Percentiles rank a stretch among this genome's conserved stretches.
phyloP scores from a whole-genome alignment of 2,888 invertebrate genomes.

The Caenorhabditis doughertyi region DNA sequence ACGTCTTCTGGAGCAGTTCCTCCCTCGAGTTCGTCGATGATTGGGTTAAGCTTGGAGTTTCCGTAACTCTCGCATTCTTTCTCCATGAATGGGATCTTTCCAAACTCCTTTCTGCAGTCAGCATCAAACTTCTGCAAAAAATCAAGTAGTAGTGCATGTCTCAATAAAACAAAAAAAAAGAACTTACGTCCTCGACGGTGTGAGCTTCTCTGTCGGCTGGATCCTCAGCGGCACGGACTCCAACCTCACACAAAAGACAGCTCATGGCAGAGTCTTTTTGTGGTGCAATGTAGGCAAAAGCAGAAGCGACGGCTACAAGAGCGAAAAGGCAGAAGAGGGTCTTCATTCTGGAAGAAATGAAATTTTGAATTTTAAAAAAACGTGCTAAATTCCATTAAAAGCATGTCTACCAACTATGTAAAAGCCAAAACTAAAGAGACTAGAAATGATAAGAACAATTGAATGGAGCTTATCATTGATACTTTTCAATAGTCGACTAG shows the following conservation, averaged over 20 bases:
- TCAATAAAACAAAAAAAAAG: neutral
- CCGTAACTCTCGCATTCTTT: slow-evolving; percentile 66
- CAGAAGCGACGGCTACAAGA: slow-evolving; percentile 53
- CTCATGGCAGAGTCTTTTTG: slow-evolving; percentile 22
- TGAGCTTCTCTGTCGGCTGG: slow-evolving; percentile 65
- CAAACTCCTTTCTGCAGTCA: slow-evolving; percentile 67
- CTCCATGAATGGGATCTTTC: slow-evolving; percentile 60
- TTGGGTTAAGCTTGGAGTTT: slow-evolving; percentile 67
- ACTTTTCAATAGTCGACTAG: neutral
- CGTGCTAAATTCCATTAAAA: neutral
- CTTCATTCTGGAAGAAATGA: slow-evolving; percentile 55
- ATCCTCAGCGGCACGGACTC: slow-evolving; percentile 61
- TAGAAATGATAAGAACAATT: slow-evolving; percentile 7
- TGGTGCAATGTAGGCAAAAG: slow-evolving; percentile 52
- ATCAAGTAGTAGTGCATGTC: neutral
- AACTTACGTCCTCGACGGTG: slow-evolving; percentile 61
- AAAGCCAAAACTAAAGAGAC: no score
- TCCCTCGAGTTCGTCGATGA: slow-evolving; percentile 70
- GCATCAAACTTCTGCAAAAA: slow-evolving; percentile 63
- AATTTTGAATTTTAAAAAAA: neutral
- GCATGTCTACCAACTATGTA: no score
- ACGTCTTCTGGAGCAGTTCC: slow-evolving; percentile 73
- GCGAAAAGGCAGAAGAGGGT: slow-evolving; percentile 55
- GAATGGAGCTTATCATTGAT: slow-evolving; percentile 29
- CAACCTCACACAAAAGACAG: slow-evolving; percentile 69